Base-by-base conservation (phyloP, 2,797 vertebrate species). In the Schizopygopsis malacanthus region DNA sequence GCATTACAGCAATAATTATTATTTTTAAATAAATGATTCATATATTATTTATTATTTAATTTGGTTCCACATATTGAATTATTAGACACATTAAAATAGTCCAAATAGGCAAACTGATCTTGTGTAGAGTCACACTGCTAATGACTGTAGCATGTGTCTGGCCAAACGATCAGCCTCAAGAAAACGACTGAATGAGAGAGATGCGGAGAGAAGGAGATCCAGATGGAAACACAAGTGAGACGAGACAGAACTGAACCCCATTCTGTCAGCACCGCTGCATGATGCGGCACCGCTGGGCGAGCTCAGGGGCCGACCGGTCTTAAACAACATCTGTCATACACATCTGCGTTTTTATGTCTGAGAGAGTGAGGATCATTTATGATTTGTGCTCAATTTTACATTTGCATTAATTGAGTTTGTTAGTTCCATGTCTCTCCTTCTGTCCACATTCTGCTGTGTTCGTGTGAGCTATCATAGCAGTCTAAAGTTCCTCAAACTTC, bases 191-290 rank as follows among this genome's bases (percentile, higher is more conserved):
- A 76, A 28, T 63, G 39, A 82, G 3, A 52, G 76, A 82, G 50
- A 79, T 65, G 11, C 33, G 69, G 28, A 80, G 33, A 39, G 54
- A 69, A 54, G 61, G 6, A 18, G 52, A 73, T 70, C 56, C 77
- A 85, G 67, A 83, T 69, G 47, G 52, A 89, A 85, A 87, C 67
- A 89, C 63, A 76, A 45, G 73, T 16, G 45, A 85, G 56, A 84
- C 39, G 79, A 83, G 80, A 76, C 80, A 86, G 70, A 79, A 73
- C 4, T 18, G 84, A 89, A 85, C 80, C 87, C 56, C 61, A 85
- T 90, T 90, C 89, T 89, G 89, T 91, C 90, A 92, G 75, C 20
- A 72, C 73, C 65, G 52, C 80, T 16, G 47, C 45, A 65, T 43
- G 81, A 73, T 82, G 52, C 71, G 18, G 47, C 81, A 90, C 81